Evolutionary conservation across 2,797 vertebrate genomes (phyloP), one percentile per base, ranked within the genome.

Genomic region (Luscinia megarhynchos): DNA sequence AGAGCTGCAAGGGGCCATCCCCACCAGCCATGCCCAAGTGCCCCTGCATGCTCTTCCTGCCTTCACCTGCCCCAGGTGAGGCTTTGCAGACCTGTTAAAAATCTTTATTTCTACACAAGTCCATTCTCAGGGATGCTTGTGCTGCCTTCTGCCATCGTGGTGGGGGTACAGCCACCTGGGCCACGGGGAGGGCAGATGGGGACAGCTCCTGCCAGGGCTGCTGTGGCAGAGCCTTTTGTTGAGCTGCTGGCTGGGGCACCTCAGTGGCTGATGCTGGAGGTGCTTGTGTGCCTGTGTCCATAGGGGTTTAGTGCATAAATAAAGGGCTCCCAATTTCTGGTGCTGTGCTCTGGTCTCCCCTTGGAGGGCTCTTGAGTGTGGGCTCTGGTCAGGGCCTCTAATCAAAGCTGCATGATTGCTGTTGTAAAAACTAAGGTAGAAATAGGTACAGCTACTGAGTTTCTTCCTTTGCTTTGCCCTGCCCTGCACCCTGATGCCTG

Each of bases 131-230:
- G 69, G 23, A 15, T 46, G 21, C 10, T 46, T 34, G 12, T 51
- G 19, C 27, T 78, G 4, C 29, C 15, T 62, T 45, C 43, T 1
- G 1, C 7, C 24, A 12, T 51, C 19, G 3, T 4, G 1, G 0
- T 2, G 3, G n/a, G 38, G 46, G 21, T 34, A 61, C 11, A 76
- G 22, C 19, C 30, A 36, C 3, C 30, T 36, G 79, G 23, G 18
- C 17, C 26, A 10, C 16, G 2, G 66, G 16, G 16, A 21, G 36
- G 32, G 14, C 2, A 36, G n/a, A 6, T 11, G 27, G 15, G 43
- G 10, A 12, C 24, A 70, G 57, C 10, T 11, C 34, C 32, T 69
- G 40, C 30, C 4, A 8, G 30, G 30, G 14, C 4, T 14, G 51
- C 3, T 4, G 3, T 48, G 43, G 23, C 43, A 89, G 53, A 51